phyloP scores from a whole-genome alignment of 2,113 vertebrate genomes.

The Craseonycteris thonglongyai region DNA sequence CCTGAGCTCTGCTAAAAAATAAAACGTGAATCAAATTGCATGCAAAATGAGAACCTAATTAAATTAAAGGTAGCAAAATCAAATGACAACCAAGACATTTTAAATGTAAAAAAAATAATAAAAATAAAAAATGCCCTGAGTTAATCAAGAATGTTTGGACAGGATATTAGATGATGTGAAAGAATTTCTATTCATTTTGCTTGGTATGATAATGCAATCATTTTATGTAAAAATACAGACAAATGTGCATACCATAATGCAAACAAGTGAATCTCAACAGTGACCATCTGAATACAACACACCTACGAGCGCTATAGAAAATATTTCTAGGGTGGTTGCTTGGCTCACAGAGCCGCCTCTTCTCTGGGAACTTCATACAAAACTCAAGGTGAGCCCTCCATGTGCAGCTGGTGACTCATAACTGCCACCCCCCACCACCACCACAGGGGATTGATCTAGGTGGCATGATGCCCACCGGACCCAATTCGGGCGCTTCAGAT shows the following conservation, averaged over 20 bases:
- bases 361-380: not conserved
- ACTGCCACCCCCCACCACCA: fast-evolving
- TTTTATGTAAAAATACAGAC: not conserved
- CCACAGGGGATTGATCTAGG: not conserved
- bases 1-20: not conserved
- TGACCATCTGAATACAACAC: not conserved
- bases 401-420: not conserved
- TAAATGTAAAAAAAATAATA: not conserved
- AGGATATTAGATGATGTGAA: not conserved
- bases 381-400: not conserved
- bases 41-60: not conserved
- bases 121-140: not conserved
- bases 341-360: not conserved
- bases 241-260: not conserved
- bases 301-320: not conserved
- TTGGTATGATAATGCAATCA: not conserved
- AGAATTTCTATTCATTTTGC: not conserved
- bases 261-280: not conserved
- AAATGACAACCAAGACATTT: not conserved
- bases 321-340: not conserved
- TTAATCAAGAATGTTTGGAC: not conserved
- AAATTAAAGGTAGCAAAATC: not conserved
- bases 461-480: not conserved
- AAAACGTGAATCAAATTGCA: not conserved
- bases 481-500: not conserved